Base-by-base conservation (phyloP, 1,140 invertebrate species). In the Drosophila nannoptera region DNA sequence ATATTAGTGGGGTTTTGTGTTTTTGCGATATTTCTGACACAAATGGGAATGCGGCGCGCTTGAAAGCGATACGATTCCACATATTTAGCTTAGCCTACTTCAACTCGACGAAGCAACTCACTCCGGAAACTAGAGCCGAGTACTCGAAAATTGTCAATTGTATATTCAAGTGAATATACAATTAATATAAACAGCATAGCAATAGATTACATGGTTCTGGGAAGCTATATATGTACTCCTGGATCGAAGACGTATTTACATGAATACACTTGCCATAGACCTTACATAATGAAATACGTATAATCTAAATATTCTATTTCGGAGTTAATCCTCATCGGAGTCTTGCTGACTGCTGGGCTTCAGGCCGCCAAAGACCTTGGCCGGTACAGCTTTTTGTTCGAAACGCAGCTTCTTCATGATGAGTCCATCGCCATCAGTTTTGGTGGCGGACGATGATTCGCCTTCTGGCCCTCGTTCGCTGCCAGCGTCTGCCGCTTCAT, bases 301-400 rank as follows among this genome's bases (percentile, higher is more conserved):
- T 40, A 40, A 12, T 42, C 40, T 12, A 4, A 12, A n/a, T 43
- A 43, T 43, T 43, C 40, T 22, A 22, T 22, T 22, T 22, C 3
- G 22, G 3, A 22, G 22, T 75, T 43, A 83, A 32, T 86, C 80
- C 46, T 84, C 80, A 33, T 84, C 80, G 7, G 81, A 84, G 35
- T 84, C 81, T 7, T 29, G 22, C 8, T 75, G 50, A 54, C 62
- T 83, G 16, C n/a, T 72, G 9, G 59, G 73, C 35, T 89, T 89
- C 0, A 97, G 91, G 72, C 95, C 93, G 65, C 96, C 96, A 92
- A 97, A 97, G 0, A 97, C 96, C 90, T 96, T 94, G 59, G 93
- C 92, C 42, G 96, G 96, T 75, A 97, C 92, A 48, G 91, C 90
- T 90, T 96, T 94, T 86, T 96, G 94, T 87, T 96, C 94, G 53